Evolutionary conservation across 2,113 vertebrate genomes (phyloP).

Genomic region (Myxocyprinus asiaticus): DNA sequence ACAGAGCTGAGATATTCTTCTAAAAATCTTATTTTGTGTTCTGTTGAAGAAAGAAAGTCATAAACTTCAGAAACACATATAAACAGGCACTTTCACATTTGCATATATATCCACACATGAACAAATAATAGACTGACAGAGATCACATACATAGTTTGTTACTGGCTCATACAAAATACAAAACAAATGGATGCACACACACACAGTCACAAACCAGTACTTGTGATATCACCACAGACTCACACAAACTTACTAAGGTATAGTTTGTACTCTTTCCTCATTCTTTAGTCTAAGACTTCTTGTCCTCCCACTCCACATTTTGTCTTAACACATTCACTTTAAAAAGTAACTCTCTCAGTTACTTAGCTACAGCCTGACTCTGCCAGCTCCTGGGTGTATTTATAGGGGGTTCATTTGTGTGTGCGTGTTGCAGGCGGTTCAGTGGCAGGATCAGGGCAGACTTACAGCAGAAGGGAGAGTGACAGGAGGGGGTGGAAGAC

Average conservation of each 20-base stretch:
- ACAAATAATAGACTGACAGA: no score
- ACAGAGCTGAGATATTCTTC: no score
- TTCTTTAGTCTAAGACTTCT: slow-evolving; percentile 35
- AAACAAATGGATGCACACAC: no score
- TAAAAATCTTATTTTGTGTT: no score
- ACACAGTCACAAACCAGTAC: no score
- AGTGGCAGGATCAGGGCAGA: slow-evolving; percentile 34
- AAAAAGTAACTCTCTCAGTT: slow-evolving; percentile 45
- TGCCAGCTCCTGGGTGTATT: slow-evolving; percentile 46
- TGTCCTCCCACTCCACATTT: slow-evolving; percentile 25
- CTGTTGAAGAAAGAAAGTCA: no score
- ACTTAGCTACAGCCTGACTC: slow-evolving; percentile 37
- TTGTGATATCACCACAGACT: not conserved
- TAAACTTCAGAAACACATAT: no score
- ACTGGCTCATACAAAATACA: no score
- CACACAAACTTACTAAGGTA: slow-evolving; percentile 7
- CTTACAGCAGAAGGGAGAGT: slow-evolving; percentile 32
- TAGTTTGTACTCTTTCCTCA: not conserved
- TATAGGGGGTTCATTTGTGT: slow-evolving; percentile 48
- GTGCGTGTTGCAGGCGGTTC: slow-evolving; percentile 20
- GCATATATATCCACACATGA: no score
- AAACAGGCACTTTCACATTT: no score
- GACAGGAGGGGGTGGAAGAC: slow-evolving; percentile 6
- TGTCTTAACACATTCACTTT: slow-evolving; percentile 44
- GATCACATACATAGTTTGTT: no score